These are phyloP conservation scores for Crematogaster levior DNA, from an alignment of 2,888 invertebrate genomes.

Conservation along the genomic window DNA sequence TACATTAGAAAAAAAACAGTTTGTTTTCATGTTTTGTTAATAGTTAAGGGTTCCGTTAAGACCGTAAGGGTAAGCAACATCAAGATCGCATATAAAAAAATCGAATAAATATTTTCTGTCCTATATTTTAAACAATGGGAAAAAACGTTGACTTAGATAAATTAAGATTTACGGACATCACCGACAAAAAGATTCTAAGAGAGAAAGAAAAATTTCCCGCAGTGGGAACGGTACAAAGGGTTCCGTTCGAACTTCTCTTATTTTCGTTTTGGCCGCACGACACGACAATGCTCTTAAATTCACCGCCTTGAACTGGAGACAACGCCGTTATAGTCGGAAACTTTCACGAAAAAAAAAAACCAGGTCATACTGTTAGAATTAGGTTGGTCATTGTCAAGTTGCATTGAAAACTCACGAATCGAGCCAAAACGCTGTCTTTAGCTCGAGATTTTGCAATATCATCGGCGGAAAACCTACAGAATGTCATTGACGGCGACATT, in stretches of 20 bases:
- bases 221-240: constrained; percentile 57
- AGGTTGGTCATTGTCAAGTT: constrained; percentile 48
- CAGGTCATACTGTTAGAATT: constrained; percentile 51
- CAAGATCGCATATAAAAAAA: background rate
- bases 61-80: no score
- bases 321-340: constrained; percentile 61
- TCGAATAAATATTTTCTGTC: background rate
- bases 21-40: background rate
- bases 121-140: background rate
- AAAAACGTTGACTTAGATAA: constrained; percentile 24
- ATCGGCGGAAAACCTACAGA: background rate
- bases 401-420: constrained; percentile 27
- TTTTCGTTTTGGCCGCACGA: constrained; percentile 77
- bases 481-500: constrained; percentile 16
- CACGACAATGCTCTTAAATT: constrained; percentile 85
- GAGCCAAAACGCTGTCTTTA: background rate
- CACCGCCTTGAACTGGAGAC: constrained; percentile 66
- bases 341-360: constrained; percentile 53
- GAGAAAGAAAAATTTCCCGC: constrained; percentile 43
- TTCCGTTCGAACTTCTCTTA: constrained; percentile 81
- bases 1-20: no score
- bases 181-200: constrained; percentile 24
- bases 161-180: constrained; percentile 46
- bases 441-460: constrained; percentile 9
- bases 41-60: no score